A percentile compares a stretch with the other conserved stretches of the same genome.
These are phyloP conservation scores for Brachionus sp. DNA, from an alignment of 1,140 invertebrate species.

Conservation along the genomic window DNA sequence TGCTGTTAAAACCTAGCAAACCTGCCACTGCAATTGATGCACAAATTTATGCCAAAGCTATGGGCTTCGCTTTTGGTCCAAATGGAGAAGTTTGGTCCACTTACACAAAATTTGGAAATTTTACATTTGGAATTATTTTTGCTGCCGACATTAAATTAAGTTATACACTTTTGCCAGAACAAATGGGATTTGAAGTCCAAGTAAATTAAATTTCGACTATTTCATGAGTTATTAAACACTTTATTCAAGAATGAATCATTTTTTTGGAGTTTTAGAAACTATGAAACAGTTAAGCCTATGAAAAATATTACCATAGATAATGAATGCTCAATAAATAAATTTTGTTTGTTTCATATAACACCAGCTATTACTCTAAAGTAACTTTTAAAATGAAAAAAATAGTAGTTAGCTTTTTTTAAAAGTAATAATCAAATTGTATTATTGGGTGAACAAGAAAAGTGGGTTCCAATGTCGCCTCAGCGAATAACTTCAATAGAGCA, in stretches of 20 bases:
- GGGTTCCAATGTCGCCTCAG: constrained; percentile 40
- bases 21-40: constrained; percentile 46
- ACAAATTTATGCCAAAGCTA: constrained; percentile 42
- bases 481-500: not conserved
- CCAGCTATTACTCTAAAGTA: not conserved
- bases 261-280: constrained; percentile 18
- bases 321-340: constrained; percentile 10
- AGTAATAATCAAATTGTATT: constrained; percentile 23
- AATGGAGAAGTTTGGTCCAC: constrained; percentile 47
- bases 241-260: not conserved
- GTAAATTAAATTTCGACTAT: not conserved
- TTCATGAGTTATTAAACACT: too few relatives aligned
- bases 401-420: not conserved
- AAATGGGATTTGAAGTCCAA: constrained; percentile 21
- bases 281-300: not conserved
- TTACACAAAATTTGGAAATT: constrained; percentile 38
- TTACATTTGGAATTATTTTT: constrained; percentile 47
- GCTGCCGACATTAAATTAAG: constrained; percentile 45
- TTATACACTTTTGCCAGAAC: not conserved
- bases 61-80: constrained; percentile 38
- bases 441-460: constrained; percentile 37
- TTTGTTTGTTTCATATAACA: constrained; percentile 20
- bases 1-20: constrained; percentile 46
- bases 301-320: not conserved
- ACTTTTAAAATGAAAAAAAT: not conserved